A percentile compares a stretch with the other conserved stretches of the same genome.
Conservation (phyloP, 2,113 vertebrate genomes). For the Mirza zaza region DNA sequence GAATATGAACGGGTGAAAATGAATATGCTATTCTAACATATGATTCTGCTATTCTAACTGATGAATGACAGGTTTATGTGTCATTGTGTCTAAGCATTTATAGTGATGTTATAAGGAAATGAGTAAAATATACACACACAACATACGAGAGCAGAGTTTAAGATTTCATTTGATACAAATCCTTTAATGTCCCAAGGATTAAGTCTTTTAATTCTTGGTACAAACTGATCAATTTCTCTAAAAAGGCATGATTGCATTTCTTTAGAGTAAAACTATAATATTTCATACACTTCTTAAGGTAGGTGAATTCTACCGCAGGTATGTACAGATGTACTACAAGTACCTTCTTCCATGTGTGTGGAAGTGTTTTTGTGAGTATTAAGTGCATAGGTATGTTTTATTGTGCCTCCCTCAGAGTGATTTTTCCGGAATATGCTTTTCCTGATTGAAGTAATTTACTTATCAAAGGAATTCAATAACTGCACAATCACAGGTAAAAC, state of each 20-base stretch:
- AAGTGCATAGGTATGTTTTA: not conserved
- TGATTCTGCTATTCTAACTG: not conserved
- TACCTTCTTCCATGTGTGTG: not conserved
- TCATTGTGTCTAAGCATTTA: not conserved
- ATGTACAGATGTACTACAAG: not conserved
- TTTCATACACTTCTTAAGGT: not conserved
- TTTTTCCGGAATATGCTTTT: not conserved
- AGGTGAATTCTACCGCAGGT: not conserved
- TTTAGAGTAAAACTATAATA: not conserved
- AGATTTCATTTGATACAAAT: not conserved
- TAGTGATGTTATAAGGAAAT: not conserved
- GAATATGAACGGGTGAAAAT: too few relatives aligned
- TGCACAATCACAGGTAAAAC: not conserved
- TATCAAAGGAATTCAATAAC: not conserved
- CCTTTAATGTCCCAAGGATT: not conserved
- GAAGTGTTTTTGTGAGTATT: not conserved
- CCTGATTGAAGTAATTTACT: not conserved
- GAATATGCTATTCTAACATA: not conserved
- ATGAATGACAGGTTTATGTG: not conserved
- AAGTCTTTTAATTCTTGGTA: not conserved
- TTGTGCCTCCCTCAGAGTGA: not conserved
- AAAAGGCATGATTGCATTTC: not conserved
- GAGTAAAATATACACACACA: not conserved
- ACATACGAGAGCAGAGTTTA: not conserved
- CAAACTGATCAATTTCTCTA: not conserved